Evolutionary conservation across 1,140 invertebrate species (phyloP), one percentile per base, ranked within the genome.

Genomic region (Drosophila setifemur): DNA sequence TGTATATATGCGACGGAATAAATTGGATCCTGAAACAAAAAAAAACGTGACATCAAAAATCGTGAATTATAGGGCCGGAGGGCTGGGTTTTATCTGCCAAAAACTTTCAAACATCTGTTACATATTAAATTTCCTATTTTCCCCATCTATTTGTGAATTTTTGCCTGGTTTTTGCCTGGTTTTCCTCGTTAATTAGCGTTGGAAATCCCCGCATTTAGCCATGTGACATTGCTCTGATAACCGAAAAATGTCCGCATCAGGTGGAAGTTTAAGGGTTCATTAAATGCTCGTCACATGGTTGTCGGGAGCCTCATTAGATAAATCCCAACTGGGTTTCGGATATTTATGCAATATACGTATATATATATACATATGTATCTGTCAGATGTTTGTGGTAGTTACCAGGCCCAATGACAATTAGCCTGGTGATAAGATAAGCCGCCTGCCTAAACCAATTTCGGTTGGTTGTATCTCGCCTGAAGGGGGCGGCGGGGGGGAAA

Each of bases 391-490:
- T 44, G 12, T 47, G 40, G 31, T 33, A 35, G 23, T 49, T 45
- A 48, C 67, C 37, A 21, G 50, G 63, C 66, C 79, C 79, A 83
- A 83, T 86, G 79, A 85, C 79, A 85, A 85, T 85, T 86, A 86
- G 74, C 45, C 52, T 49, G 57, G 37, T 85, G 79, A 85, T 85
- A 85, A 85, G 81, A 85, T 85, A 85, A 85, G 81, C 79, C 64
- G 39, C 52, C 70, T 86, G 79, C 66, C 79, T 86, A 86, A 85
- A 85, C 79, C 81, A 85, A 85, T 85, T 85, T 86, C 31, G 66
- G 37, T 63, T 55, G 21, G 44, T 29, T 49, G 53, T n/a, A n/a
- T n/a, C n/a, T n/a, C n/a, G n/a, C n/a, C n/a, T n/a, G n/a, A n/a
- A n/a, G n/a, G n/a, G 19, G 52, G 26, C 14, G 42, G n/a, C 11